Conservation (phyloP, 1,140 invertebrate species). For the Meloidogyne floridensis region DNA sequence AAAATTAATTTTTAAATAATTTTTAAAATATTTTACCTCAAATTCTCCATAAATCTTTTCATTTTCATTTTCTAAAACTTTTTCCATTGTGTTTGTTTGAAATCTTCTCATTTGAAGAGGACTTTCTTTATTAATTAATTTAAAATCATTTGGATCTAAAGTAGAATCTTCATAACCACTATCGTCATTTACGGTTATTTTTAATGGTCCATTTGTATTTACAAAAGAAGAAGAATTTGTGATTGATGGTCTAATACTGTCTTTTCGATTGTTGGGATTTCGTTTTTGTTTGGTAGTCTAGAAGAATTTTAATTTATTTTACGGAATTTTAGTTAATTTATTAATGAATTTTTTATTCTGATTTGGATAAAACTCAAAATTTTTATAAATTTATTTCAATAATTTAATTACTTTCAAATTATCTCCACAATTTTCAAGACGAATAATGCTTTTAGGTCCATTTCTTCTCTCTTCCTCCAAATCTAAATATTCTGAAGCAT, state of each 20-base stretch:
- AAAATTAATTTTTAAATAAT: slow-evolving; percentile 5
- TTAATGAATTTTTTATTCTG: too few species aligned
- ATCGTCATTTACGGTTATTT: background rate
- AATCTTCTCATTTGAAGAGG: slow-evolving; percentile 1
- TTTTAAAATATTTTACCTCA: slow-evolving; percentile 31
- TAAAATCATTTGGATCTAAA: slow-evolving; percentile 2
- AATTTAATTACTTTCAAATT: background rate
- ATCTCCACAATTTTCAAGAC: background rate
- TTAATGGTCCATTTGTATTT: slow-evolving; percentile 1
- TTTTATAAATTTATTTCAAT: background rate
- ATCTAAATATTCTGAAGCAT: background rate
- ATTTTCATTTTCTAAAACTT: slow-evolving; percentile 45
- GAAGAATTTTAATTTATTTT: too few species aligned
- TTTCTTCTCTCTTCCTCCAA: background rate
- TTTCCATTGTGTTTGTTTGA: slow-evolving; percentile 37
- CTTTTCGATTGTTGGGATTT: background rate
- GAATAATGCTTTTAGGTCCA: background rate
- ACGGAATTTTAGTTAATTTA: too few species aligned
- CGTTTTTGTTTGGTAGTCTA: background rate
- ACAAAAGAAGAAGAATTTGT: background rate
- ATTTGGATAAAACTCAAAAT: too few species aligned
- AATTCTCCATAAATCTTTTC: slow-evolving; percentile 43
- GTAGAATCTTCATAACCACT: slow-evolving; percentile 9
- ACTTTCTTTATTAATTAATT: slow-evolving; percentile 4
- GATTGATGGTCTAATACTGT: background rate